Evolutionary conservation across 1,140 invertebrate species (phyloP), one percentile per base, ranked within the genome.

Genomic region (Melitaea cinxia): DNA sequence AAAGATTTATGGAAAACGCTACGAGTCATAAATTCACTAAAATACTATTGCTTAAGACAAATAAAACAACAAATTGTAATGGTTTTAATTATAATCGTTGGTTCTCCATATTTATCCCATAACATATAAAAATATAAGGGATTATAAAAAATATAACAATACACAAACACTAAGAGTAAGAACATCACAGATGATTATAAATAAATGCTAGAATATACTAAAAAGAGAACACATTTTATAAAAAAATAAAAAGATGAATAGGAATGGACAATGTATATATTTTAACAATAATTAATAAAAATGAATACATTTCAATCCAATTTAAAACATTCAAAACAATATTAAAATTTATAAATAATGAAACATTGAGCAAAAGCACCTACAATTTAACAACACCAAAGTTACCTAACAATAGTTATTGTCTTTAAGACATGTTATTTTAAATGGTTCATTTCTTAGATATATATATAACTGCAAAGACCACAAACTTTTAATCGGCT

Each of bases 121-220:
- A 39, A 47, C 9, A 24, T 19, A 57, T 15, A 50, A 56, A 57
- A 35, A n/a, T n/a, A n/a, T n/a, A 33, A 62, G 35, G 50, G 52
- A 57, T 28, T 9, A 45, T 47, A 57, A 39, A 30, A 57, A 56
- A 57, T 53, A 59, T 54, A 60, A 60, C 50, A 33, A 17, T 42
- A 42, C 19, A 52, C 30, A 37, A 45, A 14, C 23, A 57, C 39
- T 52, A 24, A 52, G 47, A 59, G 37, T 47, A 63, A 30, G 45
- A 52, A 60, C 28, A 69, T 65, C 61, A 57, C 63, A 65, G 54
- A 60, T 49, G 23, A 45, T 53, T 62, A 52, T 33, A 71, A n/a
- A 66, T 63, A 61, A 66, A 68, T 63, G 66, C 59, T 68, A 68
- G 1, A 60, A 61, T 26, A 54, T 30, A 60, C 28, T 37, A 52